phyloP scores from a whole-genome alignment of 2,888 invertebrate species.

The Neuroscelio doddi region DNA sequence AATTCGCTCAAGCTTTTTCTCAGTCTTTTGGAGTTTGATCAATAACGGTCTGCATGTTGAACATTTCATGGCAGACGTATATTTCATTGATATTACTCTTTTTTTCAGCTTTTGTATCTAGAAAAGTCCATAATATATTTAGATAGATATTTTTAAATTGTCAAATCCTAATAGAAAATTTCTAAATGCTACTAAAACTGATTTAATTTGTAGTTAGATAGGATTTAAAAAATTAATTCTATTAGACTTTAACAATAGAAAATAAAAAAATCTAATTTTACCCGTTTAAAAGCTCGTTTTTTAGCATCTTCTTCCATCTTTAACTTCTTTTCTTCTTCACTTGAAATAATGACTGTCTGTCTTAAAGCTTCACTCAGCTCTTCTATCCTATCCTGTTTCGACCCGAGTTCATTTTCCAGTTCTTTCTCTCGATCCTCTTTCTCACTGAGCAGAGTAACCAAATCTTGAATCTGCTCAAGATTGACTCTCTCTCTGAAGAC shows the following conservation, averaged over 20 bases:
- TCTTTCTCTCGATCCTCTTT: slow-evolving; percentile 74
- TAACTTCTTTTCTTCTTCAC: slow-evolving; percentile 75
- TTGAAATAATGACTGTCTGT: slow-evolving; percentile 84
- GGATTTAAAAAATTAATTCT: too few relatives aligned
- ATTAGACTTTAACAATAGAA: too few relatives aligned
- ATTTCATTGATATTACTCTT: slow-evolving; percentile 79
- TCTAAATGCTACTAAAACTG: too few relatives aligned
- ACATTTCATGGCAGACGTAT: slow-evolving; percentile 80
- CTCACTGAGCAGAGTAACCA: slow-evolving; percentile 58
- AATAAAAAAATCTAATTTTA: slow-evolving; percentile 62
- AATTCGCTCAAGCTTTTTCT: slow-evolving; percentile 77
- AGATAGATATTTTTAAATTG: slow-evolving; percentile 2
- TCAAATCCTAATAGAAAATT: too few relatives aligned
- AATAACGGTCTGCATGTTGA: slow-evolving; percentile 79
- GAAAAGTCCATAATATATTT: too few relatives aligned
- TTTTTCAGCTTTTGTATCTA: slow-evolving; percentile 83
- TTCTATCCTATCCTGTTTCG: slow-evolving; percentile 76
- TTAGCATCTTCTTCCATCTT: slow-evolving; percentile 76
- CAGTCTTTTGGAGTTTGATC: slow-evolving; percentile 78
- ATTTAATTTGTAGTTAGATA: too few relatives aligned
- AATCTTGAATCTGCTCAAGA: slow-evolving; percentile 62
- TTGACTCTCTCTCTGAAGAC: slow-evolving; percentile 62
- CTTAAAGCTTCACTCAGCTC: slow-evolving; percentile 87
- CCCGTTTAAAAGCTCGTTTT: slow-evolving; percentile 79
- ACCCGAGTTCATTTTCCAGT: slow-evolving; percentile 70